A percentile compares a stretch with the other conserved stretches of the same genome.
phyloP scores from a whole-genome alignment of 2,888 invertebrate genomes.

The Mimas tiliae region DNA sequence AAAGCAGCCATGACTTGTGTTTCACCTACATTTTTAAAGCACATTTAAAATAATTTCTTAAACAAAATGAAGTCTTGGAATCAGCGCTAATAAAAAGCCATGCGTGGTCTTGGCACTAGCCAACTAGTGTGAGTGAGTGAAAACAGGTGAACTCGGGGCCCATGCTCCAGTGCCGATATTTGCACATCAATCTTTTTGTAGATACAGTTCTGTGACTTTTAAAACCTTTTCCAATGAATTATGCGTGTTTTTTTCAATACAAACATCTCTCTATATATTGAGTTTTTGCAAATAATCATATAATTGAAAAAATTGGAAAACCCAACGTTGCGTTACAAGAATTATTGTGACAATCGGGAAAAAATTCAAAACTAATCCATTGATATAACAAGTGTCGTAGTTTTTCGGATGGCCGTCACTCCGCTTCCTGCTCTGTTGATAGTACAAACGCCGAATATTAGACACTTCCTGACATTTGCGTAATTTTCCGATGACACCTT shows the following conservation, averaged over 20 bases:
- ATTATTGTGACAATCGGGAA: not conserved
- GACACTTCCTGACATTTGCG: constrained; percentile 68
- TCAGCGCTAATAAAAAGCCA: constrained; percentile 1
- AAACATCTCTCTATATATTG: not conserved
- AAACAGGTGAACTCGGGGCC: not conserved
- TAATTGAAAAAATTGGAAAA: not conserved
- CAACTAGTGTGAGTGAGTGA: not conserved
- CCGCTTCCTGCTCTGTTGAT: constrained; percentile 69
- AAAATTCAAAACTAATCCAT: not conserved
- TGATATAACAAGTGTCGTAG: constrained; percentile 31
- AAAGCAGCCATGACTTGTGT: not conserved
- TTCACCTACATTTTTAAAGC: constrained; percentile 17
- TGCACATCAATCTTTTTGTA: constrained; percentile 4
- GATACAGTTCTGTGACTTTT: not conserved
- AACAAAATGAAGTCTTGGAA: constrained; percentile 17
- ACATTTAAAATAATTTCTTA: constrained; percentile 7
- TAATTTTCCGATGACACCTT: constrained; percentile 44
- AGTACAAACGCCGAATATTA: constrained; percentile 54
- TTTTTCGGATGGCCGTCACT: constrained; percentile 52
- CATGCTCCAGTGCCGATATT: constrained; percentile 6
- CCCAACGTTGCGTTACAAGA: not conserved
- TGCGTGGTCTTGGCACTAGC: constrained; percentile 13
- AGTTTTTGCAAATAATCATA: not conserved
- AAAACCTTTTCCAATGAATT: not conserved
- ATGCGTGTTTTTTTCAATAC: not conserved